Conservation (phyloP, 2,888 invertebrate genomes). For the Bruchidius siliquastri region DNA sequence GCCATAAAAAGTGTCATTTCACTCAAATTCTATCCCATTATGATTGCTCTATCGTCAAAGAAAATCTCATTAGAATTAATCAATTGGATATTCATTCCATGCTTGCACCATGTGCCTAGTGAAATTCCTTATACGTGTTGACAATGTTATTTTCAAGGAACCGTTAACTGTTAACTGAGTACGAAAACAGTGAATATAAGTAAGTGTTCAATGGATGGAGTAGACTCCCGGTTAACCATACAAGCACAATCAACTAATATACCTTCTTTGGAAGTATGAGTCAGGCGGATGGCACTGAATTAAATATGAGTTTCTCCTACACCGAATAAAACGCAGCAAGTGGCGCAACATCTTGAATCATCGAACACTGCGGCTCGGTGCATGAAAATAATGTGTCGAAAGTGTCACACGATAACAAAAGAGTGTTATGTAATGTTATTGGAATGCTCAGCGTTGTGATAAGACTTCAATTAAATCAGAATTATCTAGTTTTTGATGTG, state of each 20-base stretch:
- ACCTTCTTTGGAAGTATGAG: background rate
- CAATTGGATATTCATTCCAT: too few species aligned
- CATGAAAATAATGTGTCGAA: background rate
- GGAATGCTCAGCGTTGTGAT: too few species aligned
- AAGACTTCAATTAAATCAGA: too few species aligned
- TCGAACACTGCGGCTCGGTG: background rate
- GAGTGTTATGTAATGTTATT: background rate
- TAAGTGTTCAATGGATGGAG: background rate
- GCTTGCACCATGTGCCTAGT: too few species aligned
- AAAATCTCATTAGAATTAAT: too few species aligned
- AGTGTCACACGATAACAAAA: background rate
- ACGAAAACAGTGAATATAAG: background rate
- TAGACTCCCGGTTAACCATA: background rate
- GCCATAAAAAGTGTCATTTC: too few species aligned
- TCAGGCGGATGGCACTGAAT: background rate
- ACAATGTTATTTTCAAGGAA: background rate
- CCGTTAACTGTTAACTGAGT: background rate
- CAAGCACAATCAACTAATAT: background rate
- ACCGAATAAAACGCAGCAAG: background rate
- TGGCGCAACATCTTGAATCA: background rate
- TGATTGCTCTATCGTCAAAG: too few species aligned
- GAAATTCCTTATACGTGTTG: too few species aligned
- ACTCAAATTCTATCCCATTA: too few species aligned
- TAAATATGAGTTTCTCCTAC: background rate
- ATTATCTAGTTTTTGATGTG: too few species aligned